Conservation (phyloP, 2,797 vertebrate species). For the Nyctalus aviator region DNA sequence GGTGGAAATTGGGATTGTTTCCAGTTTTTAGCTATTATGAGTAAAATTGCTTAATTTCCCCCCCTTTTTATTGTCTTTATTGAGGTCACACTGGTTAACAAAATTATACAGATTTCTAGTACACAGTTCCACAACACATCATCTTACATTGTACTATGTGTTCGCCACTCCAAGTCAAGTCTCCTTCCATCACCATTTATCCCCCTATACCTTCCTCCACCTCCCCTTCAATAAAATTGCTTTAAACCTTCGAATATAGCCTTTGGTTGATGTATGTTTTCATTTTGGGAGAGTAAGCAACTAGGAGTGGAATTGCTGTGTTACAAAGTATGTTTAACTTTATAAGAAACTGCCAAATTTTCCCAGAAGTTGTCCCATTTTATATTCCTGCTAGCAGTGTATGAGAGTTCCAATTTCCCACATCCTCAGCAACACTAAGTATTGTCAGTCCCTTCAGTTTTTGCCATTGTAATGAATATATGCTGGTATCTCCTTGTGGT, state of each 20-base stretch:
- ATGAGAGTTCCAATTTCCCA: neutral
- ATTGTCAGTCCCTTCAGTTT: neutral
- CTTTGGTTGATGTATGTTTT: neutral
- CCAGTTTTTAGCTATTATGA: constrained; percentile 1
- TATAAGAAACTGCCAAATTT: neutral
- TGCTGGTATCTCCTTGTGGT: neutral
- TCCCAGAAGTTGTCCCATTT: neutral
- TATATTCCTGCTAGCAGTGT: neutral
- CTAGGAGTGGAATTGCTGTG: constrained; percentile 5
- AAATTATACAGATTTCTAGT: neutral
- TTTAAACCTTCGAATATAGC: neutral
- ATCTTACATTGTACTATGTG: neutral
- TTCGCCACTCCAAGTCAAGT: neutral
- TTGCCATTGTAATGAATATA: neutral
- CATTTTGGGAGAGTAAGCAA: neutral
- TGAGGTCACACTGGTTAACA: neutral
- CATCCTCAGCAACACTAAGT: neutral
- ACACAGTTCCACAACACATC: neutral
- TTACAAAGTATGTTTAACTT: neutral
- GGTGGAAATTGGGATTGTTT: neutral
- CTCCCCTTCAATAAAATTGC: neutral
- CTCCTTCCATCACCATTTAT: neutral
- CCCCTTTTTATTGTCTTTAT: neutral
- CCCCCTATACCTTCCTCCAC: neutral
- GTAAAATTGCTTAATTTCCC: neutral